These are phyloP conservation scores for Drosophila quadrilineata DNA, from an alignment of 1,140 invertebrate species.

Conservation along the genomic window DNA sequence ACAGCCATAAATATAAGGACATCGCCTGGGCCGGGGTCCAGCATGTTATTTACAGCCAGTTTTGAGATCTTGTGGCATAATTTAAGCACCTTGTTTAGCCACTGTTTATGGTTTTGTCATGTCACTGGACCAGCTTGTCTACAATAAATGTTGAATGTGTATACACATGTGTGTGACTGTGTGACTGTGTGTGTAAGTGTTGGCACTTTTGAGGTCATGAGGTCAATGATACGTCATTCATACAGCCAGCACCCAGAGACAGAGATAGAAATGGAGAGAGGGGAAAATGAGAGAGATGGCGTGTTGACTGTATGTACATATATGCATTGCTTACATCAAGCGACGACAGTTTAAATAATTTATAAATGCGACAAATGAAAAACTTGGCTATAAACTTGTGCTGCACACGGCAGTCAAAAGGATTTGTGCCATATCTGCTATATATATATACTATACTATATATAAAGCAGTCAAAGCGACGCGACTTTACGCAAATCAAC, in stretches of 20 bases:
- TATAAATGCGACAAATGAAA: constrained; percentile 74
- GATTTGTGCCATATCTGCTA: constrained; percentile 39
- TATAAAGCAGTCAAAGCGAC: not conserved
- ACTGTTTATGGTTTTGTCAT: constrained; percentile 75
- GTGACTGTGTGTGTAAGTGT: constrained; percentile 20
- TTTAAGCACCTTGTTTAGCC: constrained; percentile 79
- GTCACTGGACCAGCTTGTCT: constrained; percentile 58
- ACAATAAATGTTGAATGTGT: constrained; percentile 40
- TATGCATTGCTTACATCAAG: constrained; percentile 44
- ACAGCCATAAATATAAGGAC: constrained; percentile 62
- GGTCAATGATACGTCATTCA: constrained; percentile 68
- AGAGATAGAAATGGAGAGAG: not conserved
- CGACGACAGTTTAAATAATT: constrained; percentile 75
- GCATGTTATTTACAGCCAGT: constrained; percentile 74
- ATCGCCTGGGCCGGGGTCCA: constrained; percentile 13
- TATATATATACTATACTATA: not conserved
- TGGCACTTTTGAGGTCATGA: constrained; percentile 63
- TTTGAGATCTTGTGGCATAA: constrained; percentile 77
- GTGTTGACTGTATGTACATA: too few relatives aligned
- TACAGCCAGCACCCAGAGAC: constrained; percentile 6
- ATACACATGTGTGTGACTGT: constrained; percentile 8
- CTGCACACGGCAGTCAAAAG: constrained; percentile 30
- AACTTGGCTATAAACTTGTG: constrained; percentile 54
- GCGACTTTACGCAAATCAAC: constrained; percentile 60
- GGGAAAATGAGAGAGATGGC: too few relatives aligned